These are phyloP conservation scores for Sardinella longiceps DNA, from an alignment of 2,797 vertebrate genomes.

Conservation along the genomic window DNA sequence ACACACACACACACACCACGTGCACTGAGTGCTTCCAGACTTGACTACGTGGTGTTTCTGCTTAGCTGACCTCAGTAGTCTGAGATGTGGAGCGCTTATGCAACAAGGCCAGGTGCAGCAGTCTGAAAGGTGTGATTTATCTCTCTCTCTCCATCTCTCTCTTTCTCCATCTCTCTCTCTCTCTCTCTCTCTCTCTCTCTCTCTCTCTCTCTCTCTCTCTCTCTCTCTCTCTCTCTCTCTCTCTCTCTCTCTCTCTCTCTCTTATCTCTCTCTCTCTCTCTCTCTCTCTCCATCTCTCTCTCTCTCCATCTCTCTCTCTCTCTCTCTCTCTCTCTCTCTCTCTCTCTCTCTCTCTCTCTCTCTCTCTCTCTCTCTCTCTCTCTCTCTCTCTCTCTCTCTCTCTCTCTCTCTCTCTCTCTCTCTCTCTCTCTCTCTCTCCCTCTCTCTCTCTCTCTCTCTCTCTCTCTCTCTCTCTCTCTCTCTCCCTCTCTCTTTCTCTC, in stretches of 20 bases:
- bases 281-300: conserved; percentile 55
- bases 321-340: background rate
- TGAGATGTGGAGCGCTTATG: conserved; percentile 4
- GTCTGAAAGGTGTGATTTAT: conserved; percentile 11
- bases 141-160: background rate
- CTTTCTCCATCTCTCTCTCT: background rate
- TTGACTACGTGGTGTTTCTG: background rate
- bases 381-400: background rate
- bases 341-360: background rate
- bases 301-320: background rate
- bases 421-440: too few relatives aligned
- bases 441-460: background rate
- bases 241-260: background rate
- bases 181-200: too few relatives aligned
- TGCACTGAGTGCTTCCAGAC: background rate
- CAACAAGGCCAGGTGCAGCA: background rate
- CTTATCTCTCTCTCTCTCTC: background rate
- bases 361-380: background rate
- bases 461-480: too few relatives aligned
- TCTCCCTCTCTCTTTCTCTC: background rate
- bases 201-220: background rate
- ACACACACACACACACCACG: background rate
- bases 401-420: too few relatives aligned
- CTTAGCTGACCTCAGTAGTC: background rate
- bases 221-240: background rate